Evolutionary conservation across 2,888 invertebrate genomes (phyloP).

Genomic region (Diplazon laetatorius): DNA sequence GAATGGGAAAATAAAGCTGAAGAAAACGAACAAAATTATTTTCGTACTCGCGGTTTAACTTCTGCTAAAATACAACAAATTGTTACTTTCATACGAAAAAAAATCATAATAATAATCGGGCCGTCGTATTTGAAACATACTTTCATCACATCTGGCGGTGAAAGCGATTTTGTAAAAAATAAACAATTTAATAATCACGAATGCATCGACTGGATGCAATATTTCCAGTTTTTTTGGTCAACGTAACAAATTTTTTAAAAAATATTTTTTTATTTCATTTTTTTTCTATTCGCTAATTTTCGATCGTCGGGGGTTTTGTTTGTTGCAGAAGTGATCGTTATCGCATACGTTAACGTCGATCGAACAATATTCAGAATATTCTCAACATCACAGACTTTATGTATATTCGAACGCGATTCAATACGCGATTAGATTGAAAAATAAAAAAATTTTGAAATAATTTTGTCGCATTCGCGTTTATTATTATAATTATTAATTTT

Average conservation of each 20-base stretch:
- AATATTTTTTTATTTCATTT: neutral
- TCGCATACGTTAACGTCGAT: conserved; percentile 36
- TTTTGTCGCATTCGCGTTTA: neutral
- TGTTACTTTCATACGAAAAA: too few relatives aligned
- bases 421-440: conserved; percentile 8
- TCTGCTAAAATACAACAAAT: too few relatives aligned
- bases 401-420: conserved; percentile 34
- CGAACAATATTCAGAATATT: conserved; percentile 46
- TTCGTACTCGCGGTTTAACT: neutral
- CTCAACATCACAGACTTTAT: conserved; percentile 61
- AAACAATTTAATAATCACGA: too few relatives aligned
- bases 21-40: conserved; percentile 4
- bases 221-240: too few relatives aligned
- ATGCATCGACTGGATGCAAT: too few relatives aligned
- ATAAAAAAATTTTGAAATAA: conserved; percentile 18
- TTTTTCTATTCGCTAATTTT: conserved; percentile 21
- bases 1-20: neutral
- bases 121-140: too few relatives aligned
- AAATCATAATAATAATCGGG: too few relatives aligned
- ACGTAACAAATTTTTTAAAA: too few relatives aligned
- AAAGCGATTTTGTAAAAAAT: too few relatives aligned
- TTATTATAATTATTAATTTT: neutral
- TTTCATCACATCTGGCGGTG: too few relatives aligned
- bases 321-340: conserved; percentile 33
- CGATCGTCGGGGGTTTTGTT: conserved; percentile 33